Percentiles rank a stretch among this genome's conserved stretches.
Evolutionary conservation across 2,797 vertebrate genomes (phyloP).

Genomic region (Neosilurus hyrtlii): DNA sequence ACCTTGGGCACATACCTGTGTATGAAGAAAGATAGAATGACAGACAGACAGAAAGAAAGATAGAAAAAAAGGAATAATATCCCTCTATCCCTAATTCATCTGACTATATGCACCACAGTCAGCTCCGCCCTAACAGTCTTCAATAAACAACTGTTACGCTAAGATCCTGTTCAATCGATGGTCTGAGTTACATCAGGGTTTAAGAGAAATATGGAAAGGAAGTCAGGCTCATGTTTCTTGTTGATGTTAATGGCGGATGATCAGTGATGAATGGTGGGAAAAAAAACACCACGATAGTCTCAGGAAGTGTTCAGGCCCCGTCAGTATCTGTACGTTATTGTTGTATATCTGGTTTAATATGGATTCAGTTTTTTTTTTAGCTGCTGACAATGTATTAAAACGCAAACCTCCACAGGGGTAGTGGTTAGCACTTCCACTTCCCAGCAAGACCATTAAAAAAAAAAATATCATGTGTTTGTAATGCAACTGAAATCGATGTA

Average conservation of each 20-base stretch:
- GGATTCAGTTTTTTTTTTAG: background rate
- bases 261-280: background rate
- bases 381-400: background rate
- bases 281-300: background rate
- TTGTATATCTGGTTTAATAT: background rate
- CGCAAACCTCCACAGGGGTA: too few relatives aligned
- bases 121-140: background rate
- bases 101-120: background rate
- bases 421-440: too few relatives aligned
- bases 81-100: background rate
- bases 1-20: constrained; percentile 21
- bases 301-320: background rate
- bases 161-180: background rate
- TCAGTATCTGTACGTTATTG: background rate
- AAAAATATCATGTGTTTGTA: background rate
- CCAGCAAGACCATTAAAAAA: too few relatives aligned
- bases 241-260: background rate
- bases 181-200: background rate
- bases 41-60: too few relatives aligned
- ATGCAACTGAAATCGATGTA: background rate
- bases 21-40: background rate
- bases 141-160: background rate
- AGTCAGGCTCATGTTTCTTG: background rate
- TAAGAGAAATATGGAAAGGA: background rate
- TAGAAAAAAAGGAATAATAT: background rate